Evolutionary conservation across 2,797 vertebrate species (phyloP).

Genomic region (Loriculus beryllinus): DNA sequence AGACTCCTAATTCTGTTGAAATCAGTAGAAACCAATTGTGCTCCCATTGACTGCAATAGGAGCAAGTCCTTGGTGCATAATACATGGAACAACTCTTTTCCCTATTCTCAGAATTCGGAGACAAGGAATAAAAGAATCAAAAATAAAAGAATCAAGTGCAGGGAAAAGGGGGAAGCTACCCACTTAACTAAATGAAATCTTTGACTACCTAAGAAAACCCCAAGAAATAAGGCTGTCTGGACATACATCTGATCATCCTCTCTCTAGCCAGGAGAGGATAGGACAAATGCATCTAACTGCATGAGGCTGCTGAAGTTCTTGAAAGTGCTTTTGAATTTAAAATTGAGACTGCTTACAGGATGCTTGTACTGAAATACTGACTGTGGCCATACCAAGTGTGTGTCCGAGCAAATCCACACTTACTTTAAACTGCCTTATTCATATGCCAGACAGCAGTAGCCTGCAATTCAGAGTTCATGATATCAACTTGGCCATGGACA

Average conservation of each 20-base stretch:
- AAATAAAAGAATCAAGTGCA: not conserved
- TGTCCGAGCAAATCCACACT: not conserved
- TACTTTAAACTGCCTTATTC: not conserved
- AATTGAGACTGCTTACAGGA: not conserved
- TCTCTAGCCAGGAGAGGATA: not conserved
- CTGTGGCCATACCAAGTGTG: not conserved
- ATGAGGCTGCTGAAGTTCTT: not conserved
- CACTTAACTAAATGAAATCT: not conserved
- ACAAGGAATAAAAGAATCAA: not conserved
- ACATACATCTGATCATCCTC: not conserved
- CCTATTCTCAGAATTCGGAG: not conserved
- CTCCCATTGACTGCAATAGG: not conserved
- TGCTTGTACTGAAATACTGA: not conserved
- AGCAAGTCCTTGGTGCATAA: not conserved
- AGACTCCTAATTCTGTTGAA: not conserved
- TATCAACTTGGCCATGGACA: not conserved
- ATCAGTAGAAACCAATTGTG: not conserved
- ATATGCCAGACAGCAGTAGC: rapidly evolving
- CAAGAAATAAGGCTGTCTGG: not conserved
- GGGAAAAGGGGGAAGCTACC: not conserved
- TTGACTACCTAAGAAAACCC: rapidly evolving
- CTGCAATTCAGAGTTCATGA: not conserved
- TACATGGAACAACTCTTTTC: not conserved
- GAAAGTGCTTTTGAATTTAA: not conserved
- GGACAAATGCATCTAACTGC: not conserved